Percentiles rank a stretch among this genome's conserved stretches.
Evolutionary conservation across 2,113 vertebrate genomes (phyloP).

Genomic region (Phoxinus phoxinus): DNA sequence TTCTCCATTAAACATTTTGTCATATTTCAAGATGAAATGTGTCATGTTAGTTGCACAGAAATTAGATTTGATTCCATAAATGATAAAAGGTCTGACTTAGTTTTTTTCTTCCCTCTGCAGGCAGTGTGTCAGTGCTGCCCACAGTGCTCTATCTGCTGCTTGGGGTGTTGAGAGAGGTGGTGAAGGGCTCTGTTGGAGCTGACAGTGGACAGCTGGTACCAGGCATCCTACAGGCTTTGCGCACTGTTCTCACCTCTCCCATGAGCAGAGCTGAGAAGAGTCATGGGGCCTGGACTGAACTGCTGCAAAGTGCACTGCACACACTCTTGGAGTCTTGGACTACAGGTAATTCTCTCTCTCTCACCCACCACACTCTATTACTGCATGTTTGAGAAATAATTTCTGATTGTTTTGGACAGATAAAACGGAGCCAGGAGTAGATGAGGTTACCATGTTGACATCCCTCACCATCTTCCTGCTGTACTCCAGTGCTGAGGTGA

Average conservation of each 20-base stretch:
- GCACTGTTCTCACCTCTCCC: constrained; percentile 82
- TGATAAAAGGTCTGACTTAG: background rate
- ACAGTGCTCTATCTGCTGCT: constrained; percentile 89
- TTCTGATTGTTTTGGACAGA: constrained; percentile 50
- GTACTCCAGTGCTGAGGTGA: constrained; percentile 84
- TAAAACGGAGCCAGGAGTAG: constrained; percentile 64
- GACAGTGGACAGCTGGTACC: constrained; percentile 68
- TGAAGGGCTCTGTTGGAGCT: constrained; percentile 62
- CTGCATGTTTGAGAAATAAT: background rate
- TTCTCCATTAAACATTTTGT: background rate
- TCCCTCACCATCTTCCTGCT: constrained; percentile 87
- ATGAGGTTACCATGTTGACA: constrained; percentile 84
- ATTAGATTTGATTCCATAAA: background rate
- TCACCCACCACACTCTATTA: background rate
- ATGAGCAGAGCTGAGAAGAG: constrained; percentile 92
- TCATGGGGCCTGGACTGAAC: constrained; percentile 81
- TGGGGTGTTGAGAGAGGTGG: constrained; percentile 86
- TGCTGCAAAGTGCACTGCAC: constrained; percentile 83
- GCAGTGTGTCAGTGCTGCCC: constrained; percentile 91
- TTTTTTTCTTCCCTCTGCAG: constrained; percentile 70
- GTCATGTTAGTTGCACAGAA: background rate
- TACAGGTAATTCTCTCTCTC: constrained; percentile 67
- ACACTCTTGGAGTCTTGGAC: constrained; percentile 85
- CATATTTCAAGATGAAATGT: background rate
- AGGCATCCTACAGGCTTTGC: constrained; percentile 85